Percentiles rank a stretch among this genome's conserved stretches.
Conservation (phyloP, 2,888 invertebrate species). For the Zhuqinia jingwanae region DNA sequence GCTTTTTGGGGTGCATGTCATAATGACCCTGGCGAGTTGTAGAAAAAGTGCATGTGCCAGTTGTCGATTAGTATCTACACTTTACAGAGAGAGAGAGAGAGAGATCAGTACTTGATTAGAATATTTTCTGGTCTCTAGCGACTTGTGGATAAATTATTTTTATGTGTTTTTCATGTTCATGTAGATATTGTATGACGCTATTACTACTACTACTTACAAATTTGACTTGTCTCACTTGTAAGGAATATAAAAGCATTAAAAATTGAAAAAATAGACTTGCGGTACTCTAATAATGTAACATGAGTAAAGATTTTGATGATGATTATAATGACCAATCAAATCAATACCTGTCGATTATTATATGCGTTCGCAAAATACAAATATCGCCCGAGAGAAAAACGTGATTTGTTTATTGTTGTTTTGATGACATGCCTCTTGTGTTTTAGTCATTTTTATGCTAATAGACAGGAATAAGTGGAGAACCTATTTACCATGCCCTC, state of each 20-base stretch:
- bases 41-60: slow-evolving; percentile 50
- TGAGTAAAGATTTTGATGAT: slow-evolving; percentile 20
- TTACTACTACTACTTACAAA: background rate
- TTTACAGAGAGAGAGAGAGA: too few species aligned
- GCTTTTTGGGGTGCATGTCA: slow-evolving; percentile 15
- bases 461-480: background rate
- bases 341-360: slow-evolving; percentile 40
- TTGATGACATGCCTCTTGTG: slow-evolving; percentile 35
- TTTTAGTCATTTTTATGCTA: background rate
- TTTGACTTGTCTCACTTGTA: too few species aligned
- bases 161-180: too few species aligned
- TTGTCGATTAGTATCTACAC: slow-evolving; percentile 62
- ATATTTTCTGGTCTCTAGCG: background rate
- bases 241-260: background rate
- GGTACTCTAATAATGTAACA: slow-evolving; percentile 29
- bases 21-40: slow-evolving; percentile 37
- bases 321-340: slow-evolving; percentile 41
- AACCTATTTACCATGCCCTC: background rate
- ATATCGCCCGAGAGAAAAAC: slow-evolving; percentile 42
- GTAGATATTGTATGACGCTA: too few species aligned
- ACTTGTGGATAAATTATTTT: background rate
- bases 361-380: too few species aligned
- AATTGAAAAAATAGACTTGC: background rate
- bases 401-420: slow-evolving; percentile 49
- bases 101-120: slow-evolving; percentile 42